phyloP scores from a whole-genome alignment of 1,140 invertebrate genomes.

The Philopotamus ludificatus region DNA sequence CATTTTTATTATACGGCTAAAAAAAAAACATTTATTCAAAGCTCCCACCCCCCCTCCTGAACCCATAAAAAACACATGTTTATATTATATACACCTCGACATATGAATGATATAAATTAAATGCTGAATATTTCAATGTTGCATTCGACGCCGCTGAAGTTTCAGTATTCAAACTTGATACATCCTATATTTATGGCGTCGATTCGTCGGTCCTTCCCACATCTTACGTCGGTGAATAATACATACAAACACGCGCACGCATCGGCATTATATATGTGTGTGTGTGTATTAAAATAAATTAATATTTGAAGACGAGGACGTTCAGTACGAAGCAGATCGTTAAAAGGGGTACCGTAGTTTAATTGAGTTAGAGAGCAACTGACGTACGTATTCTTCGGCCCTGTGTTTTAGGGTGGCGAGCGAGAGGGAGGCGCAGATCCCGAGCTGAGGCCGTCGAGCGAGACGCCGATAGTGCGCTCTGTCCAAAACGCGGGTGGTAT shows the following conservation, averaged over 20 bases:
- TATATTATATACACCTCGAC: neutral
- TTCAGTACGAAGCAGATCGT: neutral
- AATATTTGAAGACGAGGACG: neutral
- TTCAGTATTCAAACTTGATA: neutral
- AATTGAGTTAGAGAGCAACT: neutral
- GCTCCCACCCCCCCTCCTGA: neutral
- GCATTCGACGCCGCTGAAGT: neutral
- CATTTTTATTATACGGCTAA: too few relatives aligned
- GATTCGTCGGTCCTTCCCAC: too few relatives aligned
- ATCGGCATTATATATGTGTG: too few relatives aligned
- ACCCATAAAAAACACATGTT: neutral
- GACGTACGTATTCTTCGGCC: conserved; percentile 34
- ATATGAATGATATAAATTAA: neutral
- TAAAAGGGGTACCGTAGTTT: neutral
- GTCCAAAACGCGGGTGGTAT: conserved; percentile 5
- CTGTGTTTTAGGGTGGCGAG: neutral
- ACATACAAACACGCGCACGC: too few relatives aligned
- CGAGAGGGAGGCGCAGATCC: neutral
- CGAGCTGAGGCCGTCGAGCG: neutral
- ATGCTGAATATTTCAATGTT: too few relatives aligned
- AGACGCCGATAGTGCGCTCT: neutral
- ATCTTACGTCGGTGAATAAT: too few relatives aligned
- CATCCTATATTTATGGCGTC: too few relatives aligned
- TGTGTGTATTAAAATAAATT: neutral
- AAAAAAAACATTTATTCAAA: too few relatives aligned